phyloP scores from a whole-genome alignment of 2,113 vertebrate genomes.

The Abramis brama region DNA sequence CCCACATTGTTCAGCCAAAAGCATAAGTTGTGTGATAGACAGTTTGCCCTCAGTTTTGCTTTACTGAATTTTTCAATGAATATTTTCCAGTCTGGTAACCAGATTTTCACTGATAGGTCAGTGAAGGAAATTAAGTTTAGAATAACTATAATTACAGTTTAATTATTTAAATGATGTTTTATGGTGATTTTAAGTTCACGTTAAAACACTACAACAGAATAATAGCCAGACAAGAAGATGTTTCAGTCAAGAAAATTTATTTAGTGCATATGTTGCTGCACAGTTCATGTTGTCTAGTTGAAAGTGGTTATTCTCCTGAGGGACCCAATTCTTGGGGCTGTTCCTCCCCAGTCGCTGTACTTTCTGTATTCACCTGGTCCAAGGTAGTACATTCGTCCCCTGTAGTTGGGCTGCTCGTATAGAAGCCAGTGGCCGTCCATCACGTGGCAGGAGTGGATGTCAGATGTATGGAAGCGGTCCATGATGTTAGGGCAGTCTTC shows the following conservation, averaged over 20 bases:
- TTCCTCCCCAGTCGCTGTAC: constrained; percentile 66
- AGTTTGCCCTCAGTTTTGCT: neutral
- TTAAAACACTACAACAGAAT: neutral
- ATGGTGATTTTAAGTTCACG: neutral
- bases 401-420: constrained; percentile 77
- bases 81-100: constrained; percentile 21
- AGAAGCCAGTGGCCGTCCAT: constrained; percentile 81
- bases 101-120: neutral
- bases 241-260: constrained; percentile 18
- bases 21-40: constrained; percentile 37
- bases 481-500: constrained; percentile 76
- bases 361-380: constrained; percentile 75
- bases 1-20: constrained; percentile 35
- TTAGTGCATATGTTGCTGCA: neutral
- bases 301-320: constrained; percentile 46
- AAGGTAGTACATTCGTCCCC: constrained; percentile 74
- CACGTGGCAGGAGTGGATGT: constrained; percentile 76
- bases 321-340: constrained; percentile 43
- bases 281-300: constrained; percentile 57
- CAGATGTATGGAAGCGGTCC: constrained; percentile 72
- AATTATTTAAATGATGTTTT: neutral
- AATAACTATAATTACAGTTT: neutral
- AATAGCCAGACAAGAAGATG: neutral
- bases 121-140: neutral
- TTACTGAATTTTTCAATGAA: neutral